Evolutionary conservation across 2,113 vertebrate genomes (phyloP).

Genomic region (Pachycephala philippinensis): DNA sequence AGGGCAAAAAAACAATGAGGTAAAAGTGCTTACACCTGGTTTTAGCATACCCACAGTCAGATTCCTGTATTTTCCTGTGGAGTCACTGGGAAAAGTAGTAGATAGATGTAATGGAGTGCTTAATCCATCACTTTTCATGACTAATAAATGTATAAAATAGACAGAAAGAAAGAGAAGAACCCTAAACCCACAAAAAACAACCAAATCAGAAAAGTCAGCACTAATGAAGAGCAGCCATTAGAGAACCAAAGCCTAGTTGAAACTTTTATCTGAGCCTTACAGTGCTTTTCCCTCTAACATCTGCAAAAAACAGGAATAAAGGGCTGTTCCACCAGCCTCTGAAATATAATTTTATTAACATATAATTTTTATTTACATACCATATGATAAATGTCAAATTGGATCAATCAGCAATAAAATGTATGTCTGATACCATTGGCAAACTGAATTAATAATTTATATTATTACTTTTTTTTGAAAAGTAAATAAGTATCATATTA

Average conservation of each 20-base stretch:
- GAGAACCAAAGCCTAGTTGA: not conserved
- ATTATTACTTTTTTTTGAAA: not conserved
- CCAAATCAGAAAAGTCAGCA: not conserved
- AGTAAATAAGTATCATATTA: not conserved
- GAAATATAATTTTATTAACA: not conserved
- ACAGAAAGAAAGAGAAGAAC: not conserved
- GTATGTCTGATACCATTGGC: not conserved
- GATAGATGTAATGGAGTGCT: not conserved
- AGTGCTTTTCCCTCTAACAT: not conserved
- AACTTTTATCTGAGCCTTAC: not conserved
- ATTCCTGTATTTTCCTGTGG: not conserved
- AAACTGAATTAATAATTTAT: not conserved
- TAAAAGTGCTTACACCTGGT: not conserved
- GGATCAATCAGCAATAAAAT: not conserved
- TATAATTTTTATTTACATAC: not conserved
- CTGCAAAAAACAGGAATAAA: not conserved
- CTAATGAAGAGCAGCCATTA: not conserved
- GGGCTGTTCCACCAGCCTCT: not conserved
- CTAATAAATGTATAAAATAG: not conserved
- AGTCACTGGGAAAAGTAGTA: not conserved
- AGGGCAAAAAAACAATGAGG: not conserved
- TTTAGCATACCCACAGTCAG: not conserved
- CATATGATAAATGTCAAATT: not conserved
- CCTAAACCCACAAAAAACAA: not conserved
- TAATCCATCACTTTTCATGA: not conserved